These are phyloP conservation scores for Aurelia sp. DNA, from an alignment of 30 jellyfish, hydroid and myxozoan species.

Conservation along the genomic window DNA sequence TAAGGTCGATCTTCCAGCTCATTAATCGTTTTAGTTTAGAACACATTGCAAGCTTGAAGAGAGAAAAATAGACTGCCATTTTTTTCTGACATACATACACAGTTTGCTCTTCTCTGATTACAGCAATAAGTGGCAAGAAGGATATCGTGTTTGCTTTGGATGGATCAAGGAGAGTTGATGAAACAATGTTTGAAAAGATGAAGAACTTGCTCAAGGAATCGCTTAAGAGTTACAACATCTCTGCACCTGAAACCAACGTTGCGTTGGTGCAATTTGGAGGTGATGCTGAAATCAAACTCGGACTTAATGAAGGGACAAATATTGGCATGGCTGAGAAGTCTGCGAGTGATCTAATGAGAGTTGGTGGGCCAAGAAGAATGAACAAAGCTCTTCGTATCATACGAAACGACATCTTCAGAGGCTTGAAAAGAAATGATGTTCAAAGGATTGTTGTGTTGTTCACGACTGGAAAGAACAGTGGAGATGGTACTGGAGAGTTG, in stretches of 20 bases:
- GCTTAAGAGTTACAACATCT: constrained; percentile 49
- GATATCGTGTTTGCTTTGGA: constrained; percentile 45
- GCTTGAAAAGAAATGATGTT: neutral
- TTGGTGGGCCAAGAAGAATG: constrained; percentile 83
- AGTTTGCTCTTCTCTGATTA: no score
- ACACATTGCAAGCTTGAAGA: no score
- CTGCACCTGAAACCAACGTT: constrained; percentile 42
- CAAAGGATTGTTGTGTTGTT: constrained; percentile 42
- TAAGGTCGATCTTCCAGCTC: no score
- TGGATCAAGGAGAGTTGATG: constrained; percentile 16
- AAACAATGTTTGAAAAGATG: constrained; percentile 28
- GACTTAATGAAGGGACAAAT: constrained; percentile 8
- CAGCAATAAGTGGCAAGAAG: constrained; percentile 2
- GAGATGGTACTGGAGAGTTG: constrained; percentile 55
- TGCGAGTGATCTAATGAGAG: constrained; percentile 16
- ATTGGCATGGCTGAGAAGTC: neutral
- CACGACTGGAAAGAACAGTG: constrained; percentile 73
- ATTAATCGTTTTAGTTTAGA: no score
- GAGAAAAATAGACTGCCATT: no score
- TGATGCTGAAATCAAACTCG: constrained; percentile 10
- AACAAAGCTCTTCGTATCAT: constrained; percentile 61
- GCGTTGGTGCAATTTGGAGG: constrained; percentile 49
- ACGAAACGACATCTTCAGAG: constrained; percentile 34
- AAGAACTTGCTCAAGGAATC: constrained; percentile 47
- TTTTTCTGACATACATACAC: no score